Evolutionary conservation across 2,113 vertebrate genomes (phyloP), one percentile per base, ranked within the genome.

Genomic region (Brachyhypopomus occidentalis): DNA sequence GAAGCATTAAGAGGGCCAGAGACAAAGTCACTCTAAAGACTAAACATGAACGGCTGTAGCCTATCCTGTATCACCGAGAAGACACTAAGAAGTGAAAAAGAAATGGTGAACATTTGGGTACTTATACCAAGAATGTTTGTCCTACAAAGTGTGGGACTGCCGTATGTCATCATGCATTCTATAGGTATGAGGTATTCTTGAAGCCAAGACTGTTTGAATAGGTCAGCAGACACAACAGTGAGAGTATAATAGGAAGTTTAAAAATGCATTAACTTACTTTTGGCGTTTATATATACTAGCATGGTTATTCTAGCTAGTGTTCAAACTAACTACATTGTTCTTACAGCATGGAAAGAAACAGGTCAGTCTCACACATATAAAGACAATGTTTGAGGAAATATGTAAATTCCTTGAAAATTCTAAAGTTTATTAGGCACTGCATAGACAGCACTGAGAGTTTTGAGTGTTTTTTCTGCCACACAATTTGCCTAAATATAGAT

Each of bases 1-100:
- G 20, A 72, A 73, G 77, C 58, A 81, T 75, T 22, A 67, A 66
- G 75, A 69, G 56, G 19, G 5, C 7, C 62, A 56, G 22, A 59
- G 25, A 85, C 75, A 82, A 81, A 81, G 74, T 52, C 22, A 38
- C 23, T 19, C 25, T 25, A n/a, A 8, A 77, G 23, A 77, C 58
- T 72, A 17, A 60, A 82, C 34, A 76, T 23, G 7, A 58, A 66
- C 48, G 12, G 34, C 7, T 81, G 38, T 41, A 69, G 72, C n/a
- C 52, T 66, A 41, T 20, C 25, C 25, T 38, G 58, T 55, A 60
- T 59, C 30, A 41, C 27, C 67, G 62, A 60, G 9, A 14, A 2
- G 58, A 59, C 22, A 25, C 55, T 67, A 67, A 41, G 55, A 19
- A 41, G 58, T 72, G 58, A 45, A 30, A 58, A 70, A 30, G 30